Percentiles rank a stretch among this genome's conserved stretches.
Conservation (phyloP, 2,797 vertebrate genomes). For the Ambastaia sidthimunki region DNA sequence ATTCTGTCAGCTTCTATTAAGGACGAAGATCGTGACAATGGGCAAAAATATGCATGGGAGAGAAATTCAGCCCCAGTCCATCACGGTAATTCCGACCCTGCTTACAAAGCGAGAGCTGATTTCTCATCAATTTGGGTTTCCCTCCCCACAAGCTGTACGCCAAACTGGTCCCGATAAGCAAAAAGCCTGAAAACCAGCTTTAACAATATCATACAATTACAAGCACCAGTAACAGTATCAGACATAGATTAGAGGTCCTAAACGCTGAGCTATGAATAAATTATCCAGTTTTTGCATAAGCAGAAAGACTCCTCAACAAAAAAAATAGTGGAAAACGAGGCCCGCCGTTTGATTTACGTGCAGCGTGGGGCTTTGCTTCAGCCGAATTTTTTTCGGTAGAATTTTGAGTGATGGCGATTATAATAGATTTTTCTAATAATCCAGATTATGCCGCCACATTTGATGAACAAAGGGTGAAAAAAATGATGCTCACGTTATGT, state of each 20-base stretch:
- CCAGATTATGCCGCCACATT: slow-evolving; percentile 28
- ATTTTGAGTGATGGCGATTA: slow-evolving; percentile 27
- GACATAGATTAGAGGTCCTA: slow-evolving; percentile 57
- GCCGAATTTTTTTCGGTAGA: neutral
- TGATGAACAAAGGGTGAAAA: slow-evolving; percentile 18
- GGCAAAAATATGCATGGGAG: slow-evolving; percentile 74
- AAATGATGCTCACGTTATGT: neutral
- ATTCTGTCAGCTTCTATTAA: slow-evolving; percentile 88
- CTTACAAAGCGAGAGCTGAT: slow-evolving; percentile 70
- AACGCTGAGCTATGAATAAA: slow-evolving; percentile 66
- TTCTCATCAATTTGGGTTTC: slow-evolving; percentile 59
- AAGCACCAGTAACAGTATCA: slow-evolving; percentile 57
- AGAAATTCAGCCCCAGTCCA: slow-evolving; percentile 67
- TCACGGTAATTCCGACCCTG: slow-evolving; percentile 69
- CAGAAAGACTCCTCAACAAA: slow-evolving; percentile 29
- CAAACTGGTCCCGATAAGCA: slow-evolving; percentile 66
- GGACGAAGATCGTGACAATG: slow-evolving; percentile 70
- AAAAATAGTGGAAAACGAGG: slow-evolving; percentile 19
- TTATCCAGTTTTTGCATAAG: slow-evolving; percentile 53
- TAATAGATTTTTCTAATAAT: slow-evolving; percentile 27
- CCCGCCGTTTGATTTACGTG: neutral
- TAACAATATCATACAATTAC: slow-evolving; percentile 62
- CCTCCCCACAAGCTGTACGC: slow-evolving; percentile 54
- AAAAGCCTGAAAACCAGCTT: slow-evolving; percentile 61
- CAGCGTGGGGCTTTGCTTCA: neutral